Evolutionary conservation across 53 echinoderm and acorn worm genomes (phyloP).

Genomic region (Hippasteria phrygiana): DNA sequence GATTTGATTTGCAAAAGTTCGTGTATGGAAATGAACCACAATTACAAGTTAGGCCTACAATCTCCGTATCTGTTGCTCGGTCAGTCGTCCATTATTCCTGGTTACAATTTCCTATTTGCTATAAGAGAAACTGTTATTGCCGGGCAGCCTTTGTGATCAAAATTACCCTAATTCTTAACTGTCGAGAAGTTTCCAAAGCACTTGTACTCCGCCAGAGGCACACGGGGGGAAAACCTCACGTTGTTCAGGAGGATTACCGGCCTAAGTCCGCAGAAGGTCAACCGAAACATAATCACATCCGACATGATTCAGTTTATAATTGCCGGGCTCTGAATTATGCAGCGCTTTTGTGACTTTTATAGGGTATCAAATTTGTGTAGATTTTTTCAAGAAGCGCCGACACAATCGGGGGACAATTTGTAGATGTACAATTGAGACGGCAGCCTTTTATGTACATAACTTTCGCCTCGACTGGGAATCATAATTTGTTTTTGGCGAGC

Average conservation of each 20-base stretch:
- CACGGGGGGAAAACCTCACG: background rate
- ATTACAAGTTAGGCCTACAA: no score
- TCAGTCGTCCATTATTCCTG: background rate
- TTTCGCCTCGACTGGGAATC: no score
- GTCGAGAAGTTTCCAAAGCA: background rate
- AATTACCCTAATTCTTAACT: slow-evolving; percentile 33
- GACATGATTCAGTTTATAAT: background rate
- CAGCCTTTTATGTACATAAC: no score
- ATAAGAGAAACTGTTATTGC: background rate
- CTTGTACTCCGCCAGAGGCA: background rate
- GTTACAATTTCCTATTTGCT: background rate
- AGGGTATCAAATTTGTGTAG: background rate
- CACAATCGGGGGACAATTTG: slow-evolving; percentile 13
- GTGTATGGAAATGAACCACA: no score
- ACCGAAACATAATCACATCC: background rate
- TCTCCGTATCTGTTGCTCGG: background rate
- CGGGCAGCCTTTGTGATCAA: slow-evolving; percentile 11
- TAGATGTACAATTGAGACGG: background rate
- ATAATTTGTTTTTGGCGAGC: no score
- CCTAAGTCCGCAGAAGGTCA: slow-evolving; percentile 50
- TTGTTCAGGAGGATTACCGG: slow-evolving; percentile 5
- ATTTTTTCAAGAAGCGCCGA: background rate
- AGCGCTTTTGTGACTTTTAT: slow-evolving; percentile 16
- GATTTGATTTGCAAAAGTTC: no score
- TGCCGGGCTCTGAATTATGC: background rate